Base-by-base conservation (phyloP, 2,113 vertebrate genomes). In the Octodon degus region DNA sequence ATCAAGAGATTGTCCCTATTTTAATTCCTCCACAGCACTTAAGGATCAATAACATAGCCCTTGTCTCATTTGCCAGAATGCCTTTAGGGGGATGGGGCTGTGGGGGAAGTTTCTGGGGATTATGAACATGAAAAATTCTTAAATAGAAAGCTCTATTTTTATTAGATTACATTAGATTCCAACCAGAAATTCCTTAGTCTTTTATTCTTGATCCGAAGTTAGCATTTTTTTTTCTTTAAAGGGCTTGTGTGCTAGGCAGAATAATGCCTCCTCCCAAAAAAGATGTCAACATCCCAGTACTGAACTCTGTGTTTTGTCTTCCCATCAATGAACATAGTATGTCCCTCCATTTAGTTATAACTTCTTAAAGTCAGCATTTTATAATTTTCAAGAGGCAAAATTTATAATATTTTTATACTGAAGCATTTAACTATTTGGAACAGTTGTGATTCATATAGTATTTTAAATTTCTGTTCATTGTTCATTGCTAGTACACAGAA, bases 1-100 rank as follows among this genome's bases (percentile, higher is more conserved):
- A 65, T 60, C 96, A 90, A 96, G 82, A 50, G 90, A 95, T 93
- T 96, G 34, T 70, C 81, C 22, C 7, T 82, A 92, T 92, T 95
- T 95, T 97, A 96, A 96, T 93, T 95, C 40, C 40, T 86, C 55
- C 32, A 94, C 14, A 62, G 32, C 40, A 67, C 3, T 86, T 63
- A 72, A 62, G 32, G 70, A 60, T 80, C 89, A 79, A 68, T 70
- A 89, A 80, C 55, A 60, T 43, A 72, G 16, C 17, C 55, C 62
- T 91, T 95, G 74, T 93, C 91, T 95, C 47, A 88, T 96, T 95
- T 92, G 34, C 67, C 55, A 30, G 43, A 40, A 85, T 94, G 58
- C 90, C 67, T 86, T 81, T 22, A 63, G 32, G 30, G 90, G 32
- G 62, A 72, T 88, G 30, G 37, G 77, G 16, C 19, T 58, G 55